Percentiles rank a stretch among this genome's conserved stretches.
Conservation (phyloP, 2,797 vertebrate species). For the Gastrophryne carolinensis region DNA sequence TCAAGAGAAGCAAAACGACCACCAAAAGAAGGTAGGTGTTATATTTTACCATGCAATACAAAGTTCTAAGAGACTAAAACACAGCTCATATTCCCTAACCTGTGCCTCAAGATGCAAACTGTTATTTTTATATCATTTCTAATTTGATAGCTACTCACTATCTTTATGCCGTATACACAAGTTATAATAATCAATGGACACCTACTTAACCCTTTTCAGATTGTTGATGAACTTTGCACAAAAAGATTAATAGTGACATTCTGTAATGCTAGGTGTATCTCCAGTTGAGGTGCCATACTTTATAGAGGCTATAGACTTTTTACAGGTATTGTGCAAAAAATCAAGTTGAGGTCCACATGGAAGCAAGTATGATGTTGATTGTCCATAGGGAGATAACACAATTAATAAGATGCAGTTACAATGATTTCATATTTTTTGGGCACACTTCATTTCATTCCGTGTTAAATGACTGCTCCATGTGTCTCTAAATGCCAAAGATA, state of each 20-base stretch:
- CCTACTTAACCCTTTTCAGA: too few relatives aligned
- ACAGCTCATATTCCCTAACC: not conserved
- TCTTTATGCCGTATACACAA: too few relatives aligned
- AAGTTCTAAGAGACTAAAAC: not conserved
- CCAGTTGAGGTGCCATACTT: slow-evolving; percentile 3
- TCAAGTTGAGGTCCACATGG: slow-evolving; percentile 13
- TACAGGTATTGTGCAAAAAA: slow-evolving; percentile 19
- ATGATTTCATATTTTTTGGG: slow-evolving; percentile 4
- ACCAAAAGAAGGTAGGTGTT: slow-evolving; percentile 95
- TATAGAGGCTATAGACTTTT: slow-evolving; percentile 10
- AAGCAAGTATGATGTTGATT: not conserved
- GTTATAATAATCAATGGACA: too few relatives aligned
- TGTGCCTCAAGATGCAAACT: not conserved
- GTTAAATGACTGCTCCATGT: slow-evolving; percentile 8
- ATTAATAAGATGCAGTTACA: slow-evolving; percentile 31
- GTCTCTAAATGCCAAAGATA: not conserved
- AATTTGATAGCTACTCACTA: too few relatives aligned
- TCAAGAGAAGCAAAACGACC: slow-evolving; percentile 93
- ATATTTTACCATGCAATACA: not conserved
- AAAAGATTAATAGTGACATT: not conserved
- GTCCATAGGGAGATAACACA: slow-evolving; percentile 7
- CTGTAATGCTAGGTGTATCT: not conserved
- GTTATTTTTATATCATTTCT: too few relatives aligned
- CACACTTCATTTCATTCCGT: slow-evolving; percentile 6
- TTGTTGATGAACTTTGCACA: not conserved